These are phyloP conservation scores for Micrasema longulum DNA, from an alignment of 1,140 invertebrate genomes.

Conservation along the genomic window DNA sequence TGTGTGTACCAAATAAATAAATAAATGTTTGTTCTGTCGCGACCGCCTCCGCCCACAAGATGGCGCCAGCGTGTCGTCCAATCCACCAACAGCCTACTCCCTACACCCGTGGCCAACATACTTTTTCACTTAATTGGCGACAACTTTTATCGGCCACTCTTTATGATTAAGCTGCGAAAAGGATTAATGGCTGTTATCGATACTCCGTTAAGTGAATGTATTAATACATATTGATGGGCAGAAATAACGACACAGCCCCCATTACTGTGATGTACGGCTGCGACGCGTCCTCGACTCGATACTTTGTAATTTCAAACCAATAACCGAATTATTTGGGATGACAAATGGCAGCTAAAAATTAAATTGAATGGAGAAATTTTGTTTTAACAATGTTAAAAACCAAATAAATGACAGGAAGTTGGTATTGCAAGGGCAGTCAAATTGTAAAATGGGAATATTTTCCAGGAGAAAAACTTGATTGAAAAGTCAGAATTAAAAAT, in stretches of 20 bases:
- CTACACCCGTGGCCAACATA: slow-evolving; percentile 3
- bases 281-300: slow-evolving; percentile 2
- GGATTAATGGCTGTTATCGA: slow-evolving; percentile 31
- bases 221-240: slow-evolving; percentile 20
- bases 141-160: slow-evolving; percentile 29
- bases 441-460: no score
- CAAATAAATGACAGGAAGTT: no score
- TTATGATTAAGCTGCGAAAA: slow-evolving; percentile 24
- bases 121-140: slow-evolving; percentile 25
- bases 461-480: no score
- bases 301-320: slow-evolving; percentile 25
- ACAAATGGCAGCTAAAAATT: slow-evolving; percentile 1
- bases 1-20: no score
- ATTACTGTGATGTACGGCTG: slow-evolving; percentile 24
- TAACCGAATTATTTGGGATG: not conserved
- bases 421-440: no score
- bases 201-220: slow-evolving; percentile 32
- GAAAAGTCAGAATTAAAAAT: no score
- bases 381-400: no score
- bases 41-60: not conserved
- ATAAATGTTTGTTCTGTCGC: not conserved
- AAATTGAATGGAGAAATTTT: no score
- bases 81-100: not conserved
- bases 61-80: slow-evolving; percentile 4
- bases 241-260: slow-evolving; percentile 25